A percentile compares a stretch with the other conserved stretches of the same genome.
Evolutionary conservation across 2,888 invertebrate species (phyloP).

Genomic region (Ochropleura plecta): DNA sequence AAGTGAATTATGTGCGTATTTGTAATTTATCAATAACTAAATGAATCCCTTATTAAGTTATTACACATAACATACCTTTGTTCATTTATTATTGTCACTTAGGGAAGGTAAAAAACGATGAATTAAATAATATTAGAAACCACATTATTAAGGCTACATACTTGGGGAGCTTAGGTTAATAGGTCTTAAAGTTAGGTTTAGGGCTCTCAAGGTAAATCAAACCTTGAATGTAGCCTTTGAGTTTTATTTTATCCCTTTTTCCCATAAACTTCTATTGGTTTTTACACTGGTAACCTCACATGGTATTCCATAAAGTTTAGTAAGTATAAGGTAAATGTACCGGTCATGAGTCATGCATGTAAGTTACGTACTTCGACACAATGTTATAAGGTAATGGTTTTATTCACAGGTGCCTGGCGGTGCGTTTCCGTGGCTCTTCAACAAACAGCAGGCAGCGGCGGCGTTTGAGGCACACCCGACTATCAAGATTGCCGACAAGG

Average conservation of each 20-base stretch:
- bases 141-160: background rate
- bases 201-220: background rate
- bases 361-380: too few relatives aligned
- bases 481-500: background rate
- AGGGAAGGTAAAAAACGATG: background rate
- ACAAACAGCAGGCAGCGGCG: background rate
- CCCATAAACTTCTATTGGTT: too few relatives aligned
- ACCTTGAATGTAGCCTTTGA: background rate
- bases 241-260: background rate
- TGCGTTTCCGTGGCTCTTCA: background rate
- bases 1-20: background rate
- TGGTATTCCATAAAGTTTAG: background rate
- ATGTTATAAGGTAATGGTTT: too few relatives aligned
- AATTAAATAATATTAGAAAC: background rate
- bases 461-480: background rate
- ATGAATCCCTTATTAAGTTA: too few relatives aligned
- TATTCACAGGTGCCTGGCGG: background rate
- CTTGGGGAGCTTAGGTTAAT: background rate
- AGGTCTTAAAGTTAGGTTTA: background rate
- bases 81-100: too few relatives aligned
- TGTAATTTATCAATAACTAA: background rate
- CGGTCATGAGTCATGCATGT: background rate
- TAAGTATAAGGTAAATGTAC: background rate
- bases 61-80: too few relatives aligned
- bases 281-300: background rate